These are phyloP conservation scores for Anolis carolinensis DNA, from an alignment of 2,113 vertebrate species.

Conservation along the genomic window DNA sequence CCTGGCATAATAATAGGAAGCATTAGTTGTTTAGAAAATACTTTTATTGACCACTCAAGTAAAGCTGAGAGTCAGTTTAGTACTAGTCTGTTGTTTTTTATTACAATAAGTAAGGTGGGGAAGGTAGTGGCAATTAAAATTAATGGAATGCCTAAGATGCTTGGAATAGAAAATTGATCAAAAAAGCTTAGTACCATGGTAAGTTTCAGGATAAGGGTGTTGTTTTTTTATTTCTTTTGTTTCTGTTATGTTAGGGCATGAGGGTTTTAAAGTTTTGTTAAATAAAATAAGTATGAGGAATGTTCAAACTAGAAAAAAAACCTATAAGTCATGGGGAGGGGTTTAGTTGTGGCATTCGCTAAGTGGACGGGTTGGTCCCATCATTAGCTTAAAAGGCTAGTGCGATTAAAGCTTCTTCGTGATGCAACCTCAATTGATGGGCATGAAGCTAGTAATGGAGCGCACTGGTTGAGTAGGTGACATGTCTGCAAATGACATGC, in stretches of 20 bases:
- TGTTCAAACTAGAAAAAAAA: accelerated
- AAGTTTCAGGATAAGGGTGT: neutral
- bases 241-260: accelerated
- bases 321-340: accelerated
- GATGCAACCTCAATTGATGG: too few species aligned
- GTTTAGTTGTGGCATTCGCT: neutral
- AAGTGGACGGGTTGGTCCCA: accelerated
- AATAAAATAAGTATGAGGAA: accelerated
- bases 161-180: accelerated
- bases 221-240: accelerated
- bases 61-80: accelerated
- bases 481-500: neutral
- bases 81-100: accelerated
- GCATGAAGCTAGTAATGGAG: too few species aligned
- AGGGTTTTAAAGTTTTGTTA: accelerated
- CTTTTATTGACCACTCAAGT: too few species aligned
- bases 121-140: accelerated
- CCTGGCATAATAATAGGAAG: too few species aligned
- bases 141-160: accelerated
- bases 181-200: neutral
- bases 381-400: slow-evolving; percentile 30
- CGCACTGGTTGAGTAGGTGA: too few species aligned
- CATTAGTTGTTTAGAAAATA: too few species aligned
- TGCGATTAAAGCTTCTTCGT: slow-evolving; percentile 7
- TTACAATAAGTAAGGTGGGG: accelerated